These are phyloP conservation scores for Aphaenogaster rudis DNA, from an alignment of 1,140 invertebrate species.

Conservation along the genomic window DNA sequence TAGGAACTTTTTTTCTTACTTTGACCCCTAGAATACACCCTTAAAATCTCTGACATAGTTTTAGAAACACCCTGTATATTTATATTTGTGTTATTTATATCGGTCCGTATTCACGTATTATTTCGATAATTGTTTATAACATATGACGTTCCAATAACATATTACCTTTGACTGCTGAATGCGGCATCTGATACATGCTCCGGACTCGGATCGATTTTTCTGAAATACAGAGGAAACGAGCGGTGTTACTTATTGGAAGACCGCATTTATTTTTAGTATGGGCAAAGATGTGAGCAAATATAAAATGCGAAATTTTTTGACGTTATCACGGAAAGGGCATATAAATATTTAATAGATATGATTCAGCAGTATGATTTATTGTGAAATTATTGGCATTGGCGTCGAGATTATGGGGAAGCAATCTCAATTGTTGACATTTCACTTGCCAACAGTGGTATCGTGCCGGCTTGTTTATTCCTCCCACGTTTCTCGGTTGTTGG, in stretches of 20 bases:
- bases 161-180: conserved; percentile 68
- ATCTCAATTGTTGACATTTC: conserved; percentile 45
- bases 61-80: too few relatives aligned
- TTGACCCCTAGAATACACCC: too few relatives aligned
- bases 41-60: too few relatives aligned
- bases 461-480: conserved; percentile 31
- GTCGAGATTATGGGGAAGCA: not conserved
- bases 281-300: not conserved
- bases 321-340: not conserved
- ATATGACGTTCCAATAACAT: not conserved
- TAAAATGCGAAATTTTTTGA: not conserved
- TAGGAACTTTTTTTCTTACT: too few relatives aligned
- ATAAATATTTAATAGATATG: not conserved
- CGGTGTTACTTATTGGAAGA: not conserved
- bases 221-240: conserved; percentile 53
- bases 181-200: conserved; percentile 42
- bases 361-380: not conserved
- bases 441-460: conserved; percentile 7
- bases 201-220: conserved; percentile 46
- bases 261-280: not conserved
- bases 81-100: too few relatives aligned
- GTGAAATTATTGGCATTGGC: not conserved
- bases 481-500: conserved; percentile 11
- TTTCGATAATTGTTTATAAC: conserved; percentile 18
- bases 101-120: too few relatives aligned